These are phyloP conservation scores for Bovichtus diacanthus DNA, from an alignment of 2,797 vertebrate species.

Conservation along the genomic window DNA sequence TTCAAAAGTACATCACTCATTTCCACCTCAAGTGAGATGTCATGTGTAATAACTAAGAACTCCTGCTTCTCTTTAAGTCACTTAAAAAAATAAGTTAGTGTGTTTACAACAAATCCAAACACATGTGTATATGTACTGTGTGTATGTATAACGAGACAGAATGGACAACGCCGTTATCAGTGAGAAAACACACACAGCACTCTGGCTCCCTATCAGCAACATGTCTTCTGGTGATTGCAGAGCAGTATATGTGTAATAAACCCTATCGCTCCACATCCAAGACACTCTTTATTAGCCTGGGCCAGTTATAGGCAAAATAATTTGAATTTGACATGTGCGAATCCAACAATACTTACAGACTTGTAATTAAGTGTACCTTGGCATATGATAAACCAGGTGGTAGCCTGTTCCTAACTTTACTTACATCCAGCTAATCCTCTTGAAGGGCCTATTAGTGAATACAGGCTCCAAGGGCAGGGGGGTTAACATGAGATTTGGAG, in stretches of 20 bases:
- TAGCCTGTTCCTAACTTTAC: slow-evolving; percentile 57
- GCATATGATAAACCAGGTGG: slow-evolving; percentile 64
- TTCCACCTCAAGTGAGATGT: background rate
- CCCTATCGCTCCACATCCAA: background rate
- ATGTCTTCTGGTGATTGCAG: background rate
- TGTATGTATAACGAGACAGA: background rate
- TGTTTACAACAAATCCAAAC: background rate
- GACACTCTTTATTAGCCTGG: background rate
- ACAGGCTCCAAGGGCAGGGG: slow-evolving; percentile 35
- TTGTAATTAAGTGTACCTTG: slow-evolving; percentile 11
- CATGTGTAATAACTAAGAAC: background rate
- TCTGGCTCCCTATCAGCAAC: slow-evolving; percentile 41
- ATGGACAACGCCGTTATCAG: slow-evolving; percentile 27
- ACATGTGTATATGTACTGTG: background rate
- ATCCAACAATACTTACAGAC: background rate
- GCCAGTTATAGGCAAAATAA: background rate
- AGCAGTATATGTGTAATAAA: background rate
- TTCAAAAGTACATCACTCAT: background rate
- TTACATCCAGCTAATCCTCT: slow-evolving; percentile 72
- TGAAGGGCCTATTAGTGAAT: slow-evolving; percentile 61
- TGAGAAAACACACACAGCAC: slow-evolving; percentile 40
- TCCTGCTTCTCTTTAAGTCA: background rate
- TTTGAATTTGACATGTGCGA: background rate
- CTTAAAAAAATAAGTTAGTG: background rate
- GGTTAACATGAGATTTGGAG: slow-evolving; percentile 75